Evolutionary conservation across 1,140 invertebrate species (phyloP), one percentile per base, ranked within the genome.

Genomic region (Coelopa frigida): DNA sequence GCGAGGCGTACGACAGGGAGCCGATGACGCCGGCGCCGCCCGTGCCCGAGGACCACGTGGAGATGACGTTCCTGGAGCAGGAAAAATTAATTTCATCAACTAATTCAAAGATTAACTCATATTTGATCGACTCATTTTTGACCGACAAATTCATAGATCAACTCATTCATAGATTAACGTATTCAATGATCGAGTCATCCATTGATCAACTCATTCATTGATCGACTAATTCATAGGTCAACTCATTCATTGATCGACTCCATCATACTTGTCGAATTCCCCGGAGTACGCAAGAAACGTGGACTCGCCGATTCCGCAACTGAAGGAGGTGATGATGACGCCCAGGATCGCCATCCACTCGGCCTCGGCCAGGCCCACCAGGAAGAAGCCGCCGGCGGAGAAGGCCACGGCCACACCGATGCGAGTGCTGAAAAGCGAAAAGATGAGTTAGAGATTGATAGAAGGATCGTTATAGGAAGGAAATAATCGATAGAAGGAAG

Each of bases 41-140:
- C 7, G 89, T 92, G 17, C 89, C 89, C 3, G 87, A 90, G 17
- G 87, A 87, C 87, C 87, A 92, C 5, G 83, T 80, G 8, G 85
- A 86, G 17, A 92, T 78, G 10, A 84, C 80, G 69, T 83, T 78
- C 57, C 85, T 88, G 14, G 51, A 15, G n/a, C n/a, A n/a, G n/a
- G n/a, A n/a, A n/a, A n/a, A n/a, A n/a, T n/a, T n/a, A n/a, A n/a
- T n/a, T n/a, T n/a, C n/a, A n/a, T n/a, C n/a, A n/a, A n/a, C n/a
- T n/a, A n/a, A n/a, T n/a, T n/a, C n/a, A n/a, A n/a, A n/a, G n/a
- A n/a, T n/a, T n/a, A n/a, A n/a, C n/a, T n/a, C n/a, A n/a, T n/a
- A n/a, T n/a, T n/a, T n/a, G n/a, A n/a, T n/a, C n/a, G n/a, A n/a
- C n/a, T n/a, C n/a, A n/a, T n/a, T n/a, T n/a, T n/a, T n/a, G n/a